A percentile compares a stretch with the other conserved stretches of the same genome.
phyloP scores from a whole-genome alignment of 2,797 vertebrate genomes.

The Spheniscus humboldti region DNA sequence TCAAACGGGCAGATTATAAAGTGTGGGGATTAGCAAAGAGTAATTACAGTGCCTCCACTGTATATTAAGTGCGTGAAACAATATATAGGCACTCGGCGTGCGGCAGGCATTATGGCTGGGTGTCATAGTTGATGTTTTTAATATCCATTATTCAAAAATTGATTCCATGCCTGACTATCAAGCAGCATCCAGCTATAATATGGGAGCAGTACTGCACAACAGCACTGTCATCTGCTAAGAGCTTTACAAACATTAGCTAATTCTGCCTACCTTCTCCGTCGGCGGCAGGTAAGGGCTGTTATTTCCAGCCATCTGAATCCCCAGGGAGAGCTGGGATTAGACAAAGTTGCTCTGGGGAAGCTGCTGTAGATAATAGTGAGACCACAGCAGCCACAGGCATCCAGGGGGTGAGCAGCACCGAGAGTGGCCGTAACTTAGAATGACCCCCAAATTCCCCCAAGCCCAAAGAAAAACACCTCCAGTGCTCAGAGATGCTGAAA shows the following conservation, averaged over 20 bases:
- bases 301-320: background rate
- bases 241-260: conserved; percentile 61
- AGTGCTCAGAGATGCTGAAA: background rate
- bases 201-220: conserved; percentile 40
- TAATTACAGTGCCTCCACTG: conserved; percentile 69
- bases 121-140: conserved; percentile 61
- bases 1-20: conserved; percentile 33
- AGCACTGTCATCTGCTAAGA: conserved; percentile 54
- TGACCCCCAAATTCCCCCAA: background rate
- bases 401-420: background rate
- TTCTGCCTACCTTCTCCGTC: background rate
- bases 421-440: background rate
- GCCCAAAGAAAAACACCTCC: background rate
- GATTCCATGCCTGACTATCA: conserved; percentile 73
- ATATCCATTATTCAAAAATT: conserved; percentile 71
- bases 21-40: conserved; percentile 59
- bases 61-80: conserved; percentile 74
- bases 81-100: conserved; percentile 29
- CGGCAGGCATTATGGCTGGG: conserved; percentile 52
- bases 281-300: conserved; percentile 11
- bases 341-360: background rate
- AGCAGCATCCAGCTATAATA: conserved; percentile 36
- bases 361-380: background rate
- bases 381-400: fast-evolving
- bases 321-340: background rate